Percentiles rank a stretch among this genome's conserved stretches.
phyloP scores from a whole-genome alignment of 2,888 invertebrate species.

The Autographa pulchrina region DNA sequence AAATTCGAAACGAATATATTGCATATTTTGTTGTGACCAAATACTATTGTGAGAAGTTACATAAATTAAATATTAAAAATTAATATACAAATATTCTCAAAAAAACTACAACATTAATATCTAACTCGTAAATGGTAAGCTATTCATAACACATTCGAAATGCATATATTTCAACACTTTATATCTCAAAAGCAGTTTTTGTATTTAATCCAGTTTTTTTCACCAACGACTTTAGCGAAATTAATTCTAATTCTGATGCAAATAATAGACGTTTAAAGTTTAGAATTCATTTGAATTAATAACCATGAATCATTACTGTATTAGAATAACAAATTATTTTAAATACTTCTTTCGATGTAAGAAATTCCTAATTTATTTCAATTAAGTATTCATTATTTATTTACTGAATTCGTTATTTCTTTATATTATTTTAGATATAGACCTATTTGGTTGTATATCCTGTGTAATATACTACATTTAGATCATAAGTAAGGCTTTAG shows the following conservation, averaged over 20 bases:
- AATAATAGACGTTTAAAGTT: slow-evolving; percentile 48
- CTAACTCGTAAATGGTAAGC: slow-evolving; percentile 23
- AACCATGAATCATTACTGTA: slow-evolving; percentile 51
- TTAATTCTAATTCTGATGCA: slow-evolving; percentile 44
- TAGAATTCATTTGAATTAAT: slow-evolving; percentile 51
- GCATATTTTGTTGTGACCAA: slow-evolving; percentile 38
- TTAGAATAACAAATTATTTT: slow-evolving; percentile 44
- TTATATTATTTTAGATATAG: slow-evolving; percentile 17
- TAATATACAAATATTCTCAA: slow-evolving; percentile 25
- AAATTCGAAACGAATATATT: slow-evolving; percentile 22
- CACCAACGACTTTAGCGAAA: slow-evolving; percentile 23
- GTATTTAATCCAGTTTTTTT: slow-evolving; percentile 34
- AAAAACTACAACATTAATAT: slow-evolving; percentile 37
- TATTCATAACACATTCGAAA: slow-evolving; percentile 47
- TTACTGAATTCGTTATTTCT: slow-evolving; percentile 36
- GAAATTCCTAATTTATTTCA: slow-evolving; percentile 48
- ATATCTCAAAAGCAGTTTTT: slow-evolving; percentile 40
- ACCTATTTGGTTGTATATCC: slow-evolving; percentile 7
- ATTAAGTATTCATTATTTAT: slow-evolving; percentile 53
- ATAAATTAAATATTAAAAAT: slow-evolving; percentile 29
- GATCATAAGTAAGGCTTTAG: slow-evolving; percentile 1
- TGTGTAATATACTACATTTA: neutral
- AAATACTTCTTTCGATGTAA: slow-evolving; percentile 45
- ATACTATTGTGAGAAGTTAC: slow-evolving; percentile 21
- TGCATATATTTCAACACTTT: slow-evolving; percentile 57